Evolutionary conservation across 2,797 vertebrate genomes (phyloP).

Genomic region (Chelon auratus): DNA sequence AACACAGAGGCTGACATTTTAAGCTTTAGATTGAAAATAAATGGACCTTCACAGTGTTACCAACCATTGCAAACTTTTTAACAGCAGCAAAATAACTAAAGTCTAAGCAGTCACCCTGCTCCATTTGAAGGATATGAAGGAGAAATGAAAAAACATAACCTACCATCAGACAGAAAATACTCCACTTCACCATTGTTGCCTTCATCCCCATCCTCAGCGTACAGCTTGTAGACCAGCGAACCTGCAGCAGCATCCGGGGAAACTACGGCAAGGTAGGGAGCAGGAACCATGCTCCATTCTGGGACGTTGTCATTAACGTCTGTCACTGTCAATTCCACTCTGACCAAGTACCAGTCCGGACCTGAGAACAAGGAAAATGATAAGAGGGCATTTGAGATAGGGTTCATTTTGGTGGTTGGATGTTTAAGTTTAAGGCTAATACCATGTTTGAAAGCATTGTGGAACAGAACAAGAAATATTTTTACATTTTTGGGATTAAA

Average conservation of each 20-base stretch:
- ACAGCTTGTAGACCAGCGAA: conserved; percentile 88
- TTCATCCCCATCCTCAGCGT: conserved; percentile 88
- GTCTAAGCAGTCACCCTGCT: not conserved
- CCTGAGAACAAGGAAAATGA: conserved; percentile 71
- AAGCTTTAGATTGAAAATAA: conserved; percentile 1
- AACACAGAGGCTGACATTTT: not conserved
- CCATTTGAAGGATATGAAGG: not conserved
- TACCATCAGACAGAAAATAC: conserved; percentile 92
- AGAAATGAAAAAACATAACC: not conserved
- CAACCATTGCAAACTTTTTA: not conserved
- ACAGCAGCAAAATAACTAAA: not conserved
- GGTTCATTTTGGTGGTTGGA: not conserved
- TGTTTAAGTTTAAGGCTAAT: not conserved
- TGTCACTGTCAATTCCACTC: conserved; percentile 85
- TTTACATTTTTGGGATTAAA: not conserved
- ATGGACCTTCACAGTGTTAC: not conserved
- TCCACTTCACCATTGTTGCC: conserved; percentile 89
- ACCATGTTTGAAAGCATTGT: not conserved
- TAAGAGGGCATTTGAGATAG: not conserved
- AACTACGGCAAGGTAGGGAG: conserved; percentile 87
- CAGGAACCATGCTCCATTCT: conserved; percentile 89
- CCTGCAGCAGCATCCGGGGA: conserved; percentile 79
- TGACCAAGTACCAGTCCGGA: conserved; percentile 87
- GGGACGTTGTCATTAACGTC: conserved; percentile 91
- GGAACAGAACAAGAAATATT: not conserved